Percentiles rank a stretch among this genome's conserved stretches.
Evolutionary conservation across 2,888 invertebrate species (phyloP).

Genomic region (Oxycera nigricornis): DNA sequence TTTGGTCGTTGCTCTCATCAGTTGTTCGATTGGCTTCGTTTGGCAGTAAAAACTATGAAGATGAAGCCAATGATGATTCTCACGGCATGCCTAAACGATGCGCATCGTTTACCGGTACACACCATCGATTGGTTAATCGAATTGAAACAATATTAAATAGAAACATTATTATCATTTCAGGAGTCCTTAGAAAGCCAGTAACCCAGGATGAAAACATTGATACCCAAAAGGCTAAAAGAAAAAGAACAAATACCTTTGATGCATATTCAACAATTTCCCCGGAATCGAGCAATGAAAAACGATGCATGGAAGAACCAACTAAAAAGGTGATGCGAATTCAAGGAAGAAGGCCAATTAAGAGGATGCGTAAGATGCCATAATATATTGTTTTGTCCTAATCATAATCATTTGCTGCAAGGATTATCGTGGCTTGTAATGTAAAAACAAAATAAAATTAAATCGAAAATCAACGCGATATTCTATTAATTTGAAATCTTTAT

Average conservation of each 20-base stretch:
- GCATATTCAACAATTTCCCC: neutral
- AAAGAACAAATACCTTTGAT: slow-evolving; percentile 51
- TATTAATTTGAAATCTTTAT: too few relatives aligned
- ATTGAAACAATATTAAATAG: neutral
- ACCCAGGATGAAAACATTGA: slow-evolving; percentile 48
- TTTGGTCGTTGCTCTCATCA: slow-evolving; percentile 46
- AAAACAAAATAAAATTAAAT: too few relatives aligned
- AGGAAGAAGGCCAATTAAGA: slow-evolving; percentile 57
- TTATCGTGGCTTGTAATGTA: too few relatives aligned
- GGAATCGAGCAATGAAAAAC: neutral
- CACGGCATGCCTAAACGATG: slow-evolving; percentile 41
- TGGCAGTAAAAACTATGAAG: neutral
- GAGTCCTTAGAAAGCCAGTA: slow-evolving; percentile 52
- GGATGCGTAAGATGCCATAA: slow-evolving; percentile 53
- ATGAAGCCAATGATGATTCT: neutral
- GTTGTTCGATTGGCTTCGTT: slow-evolving; percentile 43
- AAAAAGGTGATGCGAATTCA: slow-evolving; percentile 58
- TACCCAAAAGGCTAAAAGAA: slow-evolving; percentile 54
- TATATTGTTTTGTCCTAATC: too few relatives aligned
- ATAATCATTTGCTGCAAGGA: too few relatives aligned
- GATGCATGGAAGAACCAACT: slow-evolving; percentile 47
- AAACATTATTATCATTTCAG: slow-evolving; percentile 47
- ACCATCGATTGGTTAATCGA: too few relatives aligned
- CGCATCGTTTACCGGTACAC: slow-evolving; percentile 45
- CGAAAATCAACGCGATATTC: too few relatives aligned